A percentile compares a stretch with the other conserved stretches of the same genome.
Evolutionary conservation across 2,888 invertebrate genomes (phyloP).

Genomic region (Idaea aversata): DNA sequence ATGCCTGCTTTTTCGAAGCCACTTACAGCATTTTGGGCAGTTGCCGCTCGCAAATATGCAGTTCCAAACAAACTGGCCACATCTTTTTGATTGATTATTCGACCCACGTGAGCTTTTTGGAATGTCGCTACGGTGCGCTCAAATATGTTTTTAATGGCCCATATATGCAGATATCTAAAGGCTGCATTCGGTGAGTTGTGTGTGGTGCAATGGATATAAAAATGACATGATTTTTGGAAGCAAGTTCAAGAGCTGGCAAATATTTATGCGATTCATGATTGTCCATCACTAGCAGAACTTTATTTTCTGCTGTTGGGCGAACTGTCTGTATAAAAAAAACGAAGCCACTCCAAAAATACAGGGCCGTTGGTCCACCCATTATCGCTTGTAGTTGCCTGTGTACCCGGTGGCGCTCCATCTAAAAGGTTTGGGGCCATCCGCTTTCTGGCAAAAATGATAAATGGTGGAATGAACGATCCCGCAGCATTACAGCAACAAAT

Average conservation of each 20-base stretch:
- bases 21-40: slow-evolving; percentile 23
- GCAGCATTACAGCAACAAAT: slow-evolving; percentile 32
- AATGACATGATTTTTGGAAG: slow-evolving; percentile 24
- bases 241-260: slow-evolving; percentile 22
- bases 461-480: slow-evolving; percentile 37
- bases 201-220: slow-evolving; percentile 24
- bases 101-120: slow-evolving; percentile 31
- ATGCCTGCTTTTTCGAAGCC: slow-evolving; percentile 34
- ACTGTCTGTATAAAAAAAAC: slow-evolving; percentile 12
- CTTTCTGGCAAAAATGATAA: slow-evolving; percentile 41
- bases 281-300: slow-evolving; percentile 19
- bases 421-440: slow-evolving; percentile 32
- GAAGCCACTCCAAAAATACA: slow-evolving; percentile 26
- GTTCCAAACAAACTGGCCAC: slow-evolving; percentile 30
- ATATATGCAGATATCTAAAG: slow-evolving; percentile 23
- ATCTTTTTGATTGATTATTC: slow-evolving; percentile 32
- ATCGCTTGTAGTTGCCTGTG: slow-evolving; percentile 22
- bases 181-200: slow-evolving; percentile 24
- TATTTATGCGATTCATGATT: slow-evolving; percentile 25
- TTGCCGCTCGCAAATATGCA: slow-evolving; percentile 33
- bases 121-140: slow-evolving; percentile 29
- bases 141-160: slow-evolving; percentile 35
- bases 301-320: slow-evolving; percentile 23
- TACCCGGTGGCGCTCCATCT: slow-evolving; percentile 30
- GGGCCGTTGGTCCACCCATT: slow-evolving; percentile 26